These are phyloP conservation scores for Tenualosa thibaudeaui DNA, from an alignment of 2,797 vertebrate genomes.

Conservation along the genomic window DNA sequence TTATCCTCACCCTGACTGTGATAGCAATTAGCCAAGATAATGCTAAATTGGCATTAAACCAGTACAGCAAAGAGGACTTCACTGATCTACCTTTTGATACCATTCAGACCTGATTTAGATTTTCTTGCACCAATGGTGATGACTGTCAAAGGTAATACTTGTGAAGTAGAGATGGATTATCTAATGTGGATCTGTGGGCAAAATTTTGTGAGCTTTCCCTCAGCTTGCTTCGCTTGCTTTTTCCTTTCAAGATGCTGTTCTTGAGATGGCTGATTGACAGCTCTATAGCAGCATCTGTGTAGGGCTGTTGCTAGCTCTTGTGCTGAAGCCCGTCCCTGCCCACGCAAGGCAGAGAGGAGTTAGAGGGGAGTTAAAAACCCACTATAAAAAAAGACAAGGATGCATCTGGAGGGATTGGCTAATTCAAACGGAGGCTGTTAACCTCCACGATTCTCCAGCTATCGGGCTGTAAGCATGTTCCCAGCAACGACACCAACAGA, in stretches of 20 bases:
- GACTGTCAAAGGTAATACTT: background rate
- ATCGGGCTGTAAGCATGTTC: slow-evolving; percentile 63
- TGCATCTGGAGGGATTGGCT: slow-evolving; percentile 66
- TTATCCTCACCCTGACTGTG: background rate
- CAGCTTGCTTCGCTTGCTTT: background rate
- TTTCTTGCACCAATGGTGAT: background rate
- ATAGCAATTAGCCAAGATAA: background rate
- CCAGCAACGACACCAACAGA: slow-evolving; percentile 53
- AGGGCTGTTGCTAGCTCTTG: background rate
- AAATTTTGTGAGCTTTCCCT: background rate
- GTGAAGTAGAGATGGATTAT: background rate
- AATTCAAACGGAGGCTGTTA: slow-evolving; percentile 68
- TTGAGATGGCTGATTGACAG: background rate
- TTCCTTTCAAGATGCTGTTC: background rate
- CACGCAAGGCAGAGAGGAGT: background rate
- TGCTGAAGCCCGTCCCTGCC: background rate
- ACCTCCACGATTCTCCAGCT: slow-evolving; percentile 64
- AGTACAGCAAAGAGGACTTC: background rate
- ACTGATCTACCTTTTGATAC: background rate
- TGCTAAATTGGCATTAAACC: background rate
- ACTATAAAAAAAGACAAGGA: slow-evolving; percentile 41
- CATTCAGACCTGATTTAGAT: background rate
- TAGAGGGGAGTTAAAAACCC: background rate
- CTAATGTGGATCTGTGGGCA: background rate
- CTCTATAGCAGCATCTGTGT: background rate